Conservation (phyloP, 1,140 invertebrate genomes). For the Drosophila pandora region DNA sequence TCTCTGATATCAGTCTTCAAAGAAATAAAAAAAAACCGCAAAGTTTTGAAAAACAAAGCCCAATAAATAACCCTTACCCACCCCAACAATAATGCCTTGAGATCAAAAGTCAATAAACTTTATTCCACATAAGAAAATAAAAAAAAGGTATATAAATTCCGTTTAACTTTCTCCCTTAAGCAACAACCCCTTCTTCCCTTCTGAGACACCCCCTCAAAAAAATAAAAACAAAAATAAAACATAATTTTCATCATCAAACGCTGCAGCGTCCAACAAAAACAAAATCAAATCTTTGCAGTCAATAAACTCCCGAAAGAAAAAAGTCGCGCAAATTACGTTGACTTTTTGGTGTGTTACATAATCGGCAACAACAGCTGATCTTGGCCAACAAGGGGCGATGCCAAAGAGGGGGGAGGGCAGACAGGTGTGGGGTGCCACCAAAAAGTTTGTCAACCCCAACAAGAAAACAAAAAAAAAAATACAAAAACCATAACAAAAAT, state of each 20-base stretch:
- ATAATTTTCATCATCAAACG: slow-evolving; percentile 45
- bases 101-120: slow-evolving; percentile 83
- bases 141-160: slow-evolving; percentile 13
- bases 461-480: slow-evolving; percentile 14
- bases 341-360: slow-evolving; percentile 72
- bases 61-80: slow-evolving; percentile 70
- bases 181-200: slow-evolving; percentile 30
- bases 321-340: slow-evolving; percentile 47
- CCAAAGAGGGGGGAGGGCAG: background rate
- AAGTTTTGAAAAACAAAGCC: no score
- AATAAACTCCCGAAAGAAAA: slow-evolving; percentile 57
- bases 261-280: slow-evolving; percentile 9
- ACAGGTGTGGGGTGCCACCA: background rate
- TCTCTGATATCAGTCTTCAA: no score
- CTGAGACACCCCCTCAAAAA: background rate
- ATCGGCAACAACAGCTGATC: slow-evolving; percentile 56
- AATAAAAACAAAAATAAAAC: slow-evolving; percentile 2
- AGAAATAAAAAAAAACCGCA: no score
- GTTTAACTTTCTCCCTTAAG: slow-evolving; percentile 64
- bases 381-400: slow-evolving; percentile 12
- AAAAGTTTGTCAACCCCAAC: slow-evolving; percentile 63
- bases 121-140: background rate
- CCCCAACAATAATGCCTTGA: slow-evolving; percentile 80
- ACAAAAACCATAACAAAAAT: slow-evolving; percentile 23
- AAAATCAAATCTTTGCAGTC: slow-evolving; percentile 40